A percentile compares a stretch with the other conserved stretches of the same genome.
Conservation (phyloP, 2,888 invertebrate species). For the Lepetodrilus schrolli region DNA sequence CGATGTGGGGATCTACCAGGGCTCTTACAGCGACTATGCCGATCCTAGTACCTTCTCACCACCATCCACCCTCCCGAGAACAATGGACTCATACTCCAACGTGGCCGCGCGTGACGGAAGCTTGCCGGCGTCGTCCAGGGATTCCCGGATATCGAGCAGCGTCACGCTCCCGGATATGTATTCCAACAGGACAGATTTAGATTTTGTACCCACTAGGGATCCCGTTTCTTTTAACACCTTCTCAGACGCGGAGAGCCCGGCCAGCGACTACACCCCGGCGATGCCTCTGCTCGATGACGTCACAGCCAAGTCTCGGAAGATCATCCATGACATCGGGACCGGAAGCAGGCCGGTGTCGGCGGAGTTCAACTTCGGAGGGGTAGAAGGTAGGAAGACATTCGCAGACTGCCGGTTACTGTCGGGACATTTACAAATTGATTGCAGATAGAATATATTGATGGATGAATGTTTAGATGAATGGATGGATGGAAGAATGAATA, state of each 20-base stretch:
- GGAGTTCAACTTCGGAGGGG: constrained; percentile 65
- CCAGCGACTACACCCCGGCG: constrained; percentile 76
- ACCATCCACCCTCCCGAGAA: constrained; percentile 37
- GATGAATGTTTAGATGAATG: too few species aligned
- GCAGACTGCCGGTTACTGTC: background rate
- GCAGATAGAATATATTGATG: background rate
- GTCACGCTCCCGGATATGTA: constrained; percentile 67
- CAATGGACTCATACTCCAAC: constrained; percentile 43
- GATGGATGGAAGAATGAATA: too few species aligned
- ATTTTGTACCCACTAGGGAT: constrained; percentile 73
- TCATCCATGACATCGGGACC: constrained; percentile 69
- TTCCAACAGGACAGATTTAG: constrained; percentile 54
- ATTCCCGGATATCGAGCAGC: constrained; percentile 59
- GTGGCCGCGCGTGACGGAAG: constrained; percentile 28
- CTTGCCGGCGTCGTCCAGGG: constrained; percentile 34
- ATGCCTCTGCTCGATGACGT: constrained; percentile 80
- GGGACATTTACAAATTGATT: too few species aligned
- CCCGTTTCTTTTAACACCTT: constrained; percentile 76
- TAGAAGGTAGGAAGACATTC: constrained; percentile 60
- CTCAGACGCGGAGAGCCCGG: constrained; percentile 72
- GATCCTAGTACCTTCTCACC: constrained; percentile 24
- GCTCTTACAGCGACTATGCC: background rate
- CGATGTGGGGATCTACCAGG: constrained; percentile 41
- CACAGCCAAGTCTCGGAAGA: constrained; percentile 78
- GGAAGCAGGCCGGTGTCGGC: constrained; percentile 69